Base-by-base conservation (phyloP, 1,140 invertebrate species). In the Hetaerina americana region DNA sequence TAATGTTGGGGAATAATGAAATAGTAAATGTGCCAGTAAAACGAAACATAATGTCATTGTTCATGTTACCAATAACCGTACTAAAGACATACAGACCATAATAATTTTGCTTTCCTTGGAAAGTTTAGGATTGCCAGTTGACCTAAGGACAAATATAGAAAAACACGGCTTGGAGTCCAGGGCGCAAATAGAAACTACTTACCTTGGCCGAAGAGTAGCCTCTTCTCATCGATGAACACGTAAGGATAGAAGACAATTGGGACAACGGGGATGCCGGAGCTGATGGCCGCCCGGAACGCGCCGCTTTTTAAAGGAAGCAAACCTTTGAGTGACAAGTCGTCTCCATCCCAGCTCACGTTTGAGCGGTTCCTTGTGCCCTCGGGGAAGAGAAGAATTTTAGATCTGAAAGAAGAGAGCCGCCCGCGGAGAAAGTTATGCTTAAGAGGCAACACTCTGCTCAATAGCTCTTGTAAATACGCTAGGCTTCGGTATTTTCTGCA, bases 351-450 rank as follows among this genome's bases (percentile, higher is more conserved):
- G n/a, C 73, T 57, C 26, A 25, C 77, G 70, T 18, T 75, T 3
- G 5, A 10, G n/a, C 67, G 75, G 73, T 85, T 85, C 69, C 85
- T 79, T 18, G 84, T 86, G 0, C 87, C 87, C 78, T 89, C 87
- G 1, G 87, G 86, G 72, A 87, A 88, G 68, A 89, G 78, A 84
- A 86, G 88, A 5, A 88, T 79, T 79, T 89, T 88, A 66, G 85
- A 86, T 82, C 87, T 71, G n/a, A 76, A 76, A 76, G n/a, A n/a
- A n/a, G n/a, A n/a, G n/a, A n/a, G n/a, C n/a, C n/a, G n/a, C n/a
- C n/a, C n/a, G n/a, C n/a, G n/a, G n/a, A n/a, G n/a, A n/a, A n/a
- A n/a, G n/a, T n/a, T n/a, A n/a, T n/a, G n/a, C n/a, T n/a, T n/a
- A n/a, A n/a, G n/a, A n/a, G n/a, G n/a, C n/a, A n/a, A n/a, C n/a